Evolutionary conservation across 2,113 vertebrate species (phyloP), one percentile per base, ranked within the genome.

Genomic region (Odocoileus virginianus): DNA sequence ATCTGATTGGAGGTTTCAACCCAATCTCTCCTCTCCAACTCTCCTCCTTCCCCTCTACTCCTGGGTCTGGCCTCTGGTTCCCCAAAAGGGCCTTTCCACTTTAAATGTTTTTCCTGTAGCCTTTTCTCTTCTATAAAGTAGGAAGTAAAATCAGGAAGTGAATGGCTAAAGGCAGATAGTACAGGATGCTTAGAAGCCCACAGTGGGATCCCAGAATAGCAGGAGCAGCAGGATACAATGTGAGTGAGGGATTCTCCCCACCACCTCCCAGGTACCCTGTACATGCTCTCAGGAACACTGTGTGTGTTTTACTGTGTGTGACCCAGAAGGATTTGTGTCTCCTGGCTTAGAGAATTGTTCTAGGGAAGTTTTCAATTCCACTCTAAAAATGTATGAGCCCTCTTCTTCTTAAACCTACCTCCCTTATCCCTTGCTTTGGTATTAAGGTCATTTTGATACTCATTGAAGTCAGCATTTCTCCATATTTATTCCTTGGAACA

Each of bases 141-240:
- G 89, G 60, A 98, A 96, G 93, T 88, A 78, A 89, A 92, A 93
- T 90, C 64, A 96, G 85, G 81, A 97, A 95, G 81, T 90, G 28
- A 36, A 40, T 40, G 79, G 64, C 30, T 78, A 54, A 50, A 54
- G 54, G 50, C 81, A 94, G 85, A 81, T 50, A 81, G 45, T 50
- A 86, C 78, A 64, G 11, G 43, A 14, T 57, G 23, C n/a, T 96
- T 23, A 87, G 71, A 36, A 87, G 28, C 36, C 60, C 67, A 7
- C 36, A 23, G 85, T 88, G 33, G 52, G 30, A 58, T 58, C 45
- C 36, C 14, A 91, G n/a, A 27, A 40, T 6, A 58, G 16, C 27
- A 91, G 85, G 23, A 85, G 52, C 16, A 54, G 33, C 9, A 81
- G 52, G 16, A 57, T 15, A 19, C 8, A 71, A 21, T 33, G 40